Conservation (phyloP, 2,797 vertebrate genomes). For the Moxostoma hubbsi region DNA sequence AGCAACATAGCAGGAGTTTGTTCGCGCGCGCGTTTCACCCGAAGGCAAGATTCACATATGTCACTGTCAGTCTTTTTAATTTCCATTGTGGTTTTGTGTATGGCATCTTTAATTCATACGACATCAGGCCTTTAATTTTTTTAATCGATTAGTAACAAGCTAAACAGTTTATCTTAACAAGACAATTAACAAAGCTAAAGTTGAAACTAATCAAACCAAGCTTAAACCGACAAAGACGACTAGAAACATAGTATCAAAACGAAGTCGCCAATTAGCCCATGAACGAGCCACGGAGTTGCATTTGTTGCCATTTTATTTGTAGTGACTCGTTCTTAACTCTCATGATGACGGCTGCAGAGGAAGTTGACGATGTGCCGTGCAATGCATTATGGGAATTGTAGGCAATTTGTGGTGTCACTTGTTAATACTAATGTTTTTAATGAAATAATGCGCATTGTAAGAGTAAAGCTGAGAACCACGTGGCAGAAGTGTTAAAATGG, state of each 20-base stretch:
- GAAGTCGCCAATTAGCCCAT: background rate
- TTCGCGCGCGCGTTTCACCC: too few relatives aligned
- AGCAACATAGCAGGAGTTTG: too few relatives aligned
- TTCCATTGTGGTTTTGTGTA: too few relatives aligned
- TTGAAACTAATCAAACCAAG: background rate
- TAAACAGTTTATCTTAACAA: too few relatives aligned
- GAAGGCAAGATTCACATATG: too few relatives aligned
- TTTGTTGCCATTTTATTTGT: background rate
- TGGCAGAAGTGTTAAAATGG: background rate
- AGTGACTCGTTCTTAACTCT: background rate
- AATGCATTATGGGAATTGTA: slow-evolving; percentile 71
- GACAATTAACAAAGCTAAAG: too few relatives aligned
- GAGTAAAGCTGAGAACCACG: background rate
- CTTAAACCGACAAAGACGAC: background rate
- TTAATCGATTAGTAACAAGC: too few relatives aligned
- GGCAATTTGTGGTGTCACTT: slow-evolving; percentile 40
- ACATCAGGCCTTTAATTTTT: too few relatives aligned
- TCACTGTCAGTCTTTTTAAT: too few relatives aligned
- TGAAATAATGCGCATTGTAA: background rate
- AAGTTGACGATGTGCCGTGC: background rate
- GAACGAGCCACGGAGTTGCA: background rate
- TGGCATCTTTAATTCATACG: too few relatives aligned
- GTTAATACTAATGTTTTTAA: background rate
- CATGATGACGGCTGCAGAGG: background rate
- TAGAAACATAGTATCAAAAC: background rate